These are phyloP conservation scores for Lasius platythorax DNA, from an alignment of 2,888 invertebrate genomes.

Conservation along the genomic window DNA sequence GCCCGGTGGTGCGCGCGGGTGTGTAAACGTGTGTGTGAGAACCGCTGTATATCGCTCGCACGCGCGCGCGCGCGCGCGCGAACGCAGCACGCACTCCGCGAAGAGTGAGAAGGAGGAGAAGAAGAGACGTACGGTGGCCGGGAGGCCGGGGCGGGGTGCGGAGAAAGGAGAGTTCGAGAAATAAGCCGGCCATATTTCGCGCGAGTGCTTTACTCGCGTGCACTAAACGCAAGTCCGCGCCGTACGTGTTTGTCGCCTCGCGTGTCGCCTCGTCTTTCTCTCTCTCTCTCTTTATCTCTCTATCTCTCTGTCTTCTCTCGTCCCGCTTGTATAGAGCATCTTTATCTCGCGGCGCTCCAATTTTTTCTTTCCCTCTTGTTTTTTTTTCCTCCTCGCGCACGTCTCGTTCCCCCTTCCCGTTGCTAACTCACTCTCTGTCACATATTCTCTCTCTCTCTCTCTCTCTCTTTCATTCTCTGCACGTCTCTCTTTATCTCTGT, in stretches of 20 bases:
- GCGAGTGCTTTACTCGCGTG: conserved; percentile 62
- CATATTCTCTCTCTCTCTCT: conserved; percentile 1
- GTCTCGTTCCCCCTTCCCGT: conserved; percentile 14
- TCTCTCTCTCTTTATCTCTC: conserved; percentile 8
- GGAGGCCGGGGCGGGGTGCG: conserved; percentile 30
- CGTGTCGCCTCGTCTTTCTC: neutral
- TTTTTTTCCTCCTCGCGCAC: conserved; percentile 2
- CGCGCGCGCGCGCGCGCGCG: neutral
- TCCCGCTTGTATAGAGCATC: neutral
- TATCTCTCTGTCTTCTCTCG: neutral
- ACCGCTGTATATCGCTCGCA: neutral
- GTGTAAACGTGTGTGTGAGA: too few species aligned
- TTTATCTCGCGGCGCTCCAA: conserved; percentile 16
- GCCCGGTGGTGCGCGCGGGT: neutral
- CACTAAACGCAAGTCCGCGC: conserved; percentile 61
- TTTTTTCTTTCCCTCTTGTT: conserved; percentile 21
- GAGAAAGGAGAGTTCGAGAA: conserved; percentile 55
- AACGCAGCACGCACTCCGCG: conserved; percentile 5
- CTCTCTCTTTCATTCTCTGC: neutral
- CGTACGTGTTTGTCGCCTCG: neutral
- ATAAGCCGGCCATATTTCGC: conserved; percentile 80
- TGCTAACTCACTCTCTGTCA: neutral
- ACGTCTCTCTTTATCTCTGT: conserved; percentile 20
- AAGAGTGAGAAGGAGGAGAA: neutral
- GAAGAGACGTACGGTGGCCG: neutral